Base-by-base conservation (phyloP, 2,797 vertebrate species). In the Neosilurus hyrtlii region DNA sequence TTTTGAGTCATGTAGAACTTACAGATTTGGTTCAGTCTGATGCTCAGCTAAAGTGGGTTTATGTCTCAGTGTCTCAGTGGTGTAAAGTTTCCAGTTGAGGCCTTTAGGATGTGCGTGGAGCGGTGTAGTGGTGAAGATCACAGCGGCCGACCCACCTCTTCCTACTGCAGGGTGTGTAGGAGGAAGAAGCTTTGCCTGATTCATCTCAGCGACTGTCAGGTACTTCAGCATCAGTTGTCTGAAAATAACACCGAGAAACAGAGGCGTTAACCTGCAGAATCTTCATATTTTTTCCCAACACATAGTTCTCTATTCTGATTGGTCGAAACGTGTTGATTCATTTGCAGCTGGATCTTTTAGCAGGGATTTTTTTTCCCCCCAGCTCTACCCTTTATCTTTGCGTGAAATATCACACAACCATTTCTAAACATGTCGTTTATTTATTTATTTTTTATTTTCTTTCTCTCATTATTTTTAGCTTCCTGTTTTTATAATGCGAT, bases 401-500 rank as follows among this genome's bases (percentile, higher is more conserved):
- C 12, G 30, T n/a, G 73, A 14, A 61, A 43, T 59, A 83, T 88
- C 80, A 84, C 80, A 79, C 35, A 20, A 70, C 49, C 66, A 35
- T 81, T 84, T 62, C 54, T 73, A 86, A 88, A 84, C 86, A 87
- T 83, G 54, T 37, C 30, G 37, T 37, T 59, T 43, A 43, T 43
- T 43, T 43, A 43, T 43, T 43, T 43, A 43, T 43, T 43, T 43
- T 43, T 43, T 43, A 43, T 4, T 59, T 83, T 81, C 70, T 62
- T 18, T 56, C 11, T 24, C 81, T 66, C 20, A 74, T 85, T 87
- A 87, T 89, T 87, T 89, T 85, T 86, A 83, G 83, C 72, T 51
- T 85, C 65, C 81, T 87, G 85, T 87, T 88, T 87, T 86, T 87
- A 81, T 86, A 84, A 84, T 84, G 79, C 79, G 82, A 86, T 82